Evolutionary conservation across 2,888 invertebrate genomes (phyloP).

Genomic region (Trichogramma evanescens): DNA sequence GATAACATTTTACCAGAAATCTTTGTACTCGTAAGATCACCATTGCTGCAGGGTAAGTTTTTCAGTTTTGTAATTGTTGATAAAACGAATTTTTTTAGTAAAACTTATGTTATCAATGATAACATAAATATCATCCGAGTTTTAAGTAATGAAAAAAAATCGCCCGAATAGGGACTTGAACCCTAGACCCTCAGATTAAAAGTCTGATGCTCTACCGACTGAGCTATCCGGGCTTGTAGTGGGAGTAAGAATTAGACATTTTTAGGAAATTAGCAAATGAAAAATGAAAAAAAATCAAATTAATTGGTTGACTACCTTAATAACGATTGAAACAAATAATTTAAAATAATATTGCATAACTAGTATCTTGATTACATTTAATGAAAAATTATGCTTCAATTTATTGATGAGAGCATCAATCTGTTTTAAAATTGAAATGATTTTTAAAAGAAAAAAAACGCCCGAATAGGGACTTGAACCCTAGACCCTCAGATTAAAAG

Average conservation of each 20-base stretch:
- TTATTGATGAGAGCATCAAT: background rate
- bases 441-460: constrained; percentile 4
- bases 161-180: constrained; percentile 19
- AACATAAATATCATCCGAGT: background rate
- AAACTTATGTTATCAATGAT: background rate
- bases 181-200: constrained; percentile 19
- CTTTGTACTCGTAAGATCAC: constrained; percentile 79
- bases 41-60: constrained; percentile 73
- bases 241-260: background rate
- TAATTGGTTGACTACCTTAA: too few relatives aligned
- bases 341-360: too few relatives aligned
- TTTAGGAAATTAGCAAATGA: too few relatives aligned
- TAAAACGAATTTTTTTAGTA: background rate
- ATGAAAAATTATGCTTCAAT: too few relatives aligned
- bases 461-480: constrained; percentile 19
- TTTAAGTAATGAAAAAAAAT: background rate
- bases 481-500: constrained; percentile 19
- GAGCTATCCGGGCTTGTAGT: constrained; percentile 27
- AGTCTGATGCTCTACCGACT: constrained; percentile 31
- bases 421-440: background rate
- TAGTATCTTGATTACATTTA: too few relatives aligned
- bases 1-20: constrained; percentile 78
- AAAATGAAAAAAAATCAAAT: too few relatives aligned
- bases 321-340: too few relatives aligned
- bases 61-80: background rate